These are phyloP conservation scores for Montipora efflorescens DNA, from an alignment of 64 coral and sea anemone genomes.

Conservation along the genomic window DNA sequence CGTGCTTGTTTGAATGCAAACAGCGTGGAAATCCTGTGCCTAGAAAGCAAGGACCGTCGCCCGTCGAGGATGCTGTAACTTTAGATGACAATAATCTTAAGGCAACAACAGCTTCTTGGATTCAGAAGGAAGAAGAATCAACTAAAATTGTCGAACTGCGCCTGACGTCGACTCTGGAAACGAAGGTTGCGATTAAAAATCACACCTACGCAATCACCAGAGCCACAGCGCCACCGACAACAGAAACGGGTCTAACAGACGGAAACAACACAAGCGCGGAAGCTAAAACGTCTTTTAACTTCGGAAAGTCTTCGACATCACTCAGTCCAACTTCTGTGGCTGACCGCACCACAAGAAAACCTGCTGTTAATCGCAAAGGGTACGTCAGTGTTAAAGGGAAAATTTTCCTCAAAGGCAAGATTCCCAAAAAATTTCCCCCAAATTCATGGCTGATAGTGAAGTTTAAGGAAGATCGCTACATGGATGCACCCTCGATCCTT, in stretches of 20 bases:
- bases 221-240: background rate
- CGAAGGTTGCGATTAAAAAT: background rate
- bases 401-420: background rate
- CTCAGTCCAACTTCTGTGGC: background rate
- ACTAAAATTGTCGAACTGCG: background rate
- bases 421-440: conserved; percentile 22
- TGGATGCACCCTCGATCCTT: conserved; percentile 1
- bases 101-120: background rate
- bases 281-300: background rate
- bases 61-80: background rate
- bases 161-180: background rate
- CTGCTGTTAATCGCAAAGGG: background rate
- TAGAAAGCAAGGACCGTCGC: background rate
- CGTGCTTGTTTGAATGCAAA: conserved; percentile 17
- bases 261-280: background rate
- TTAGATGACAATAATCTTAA: background rate
- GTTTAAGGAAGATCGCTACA: conserved; percentile 18
- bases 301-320: background rate
- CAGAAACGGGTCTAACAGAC: background rate
- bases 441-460: conserved; percentile 33
- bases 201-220: background rate
- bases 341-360: background rate
- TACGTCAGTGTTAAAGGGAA: conserved; percentile 43
- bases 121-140: background rate
- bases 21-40: background rate